These are phyloP conservation scores for Stercorarius parasiticus DNA, from an alignment of 2,113 vertebrate species.

Conservation along the genomic window DNA sequence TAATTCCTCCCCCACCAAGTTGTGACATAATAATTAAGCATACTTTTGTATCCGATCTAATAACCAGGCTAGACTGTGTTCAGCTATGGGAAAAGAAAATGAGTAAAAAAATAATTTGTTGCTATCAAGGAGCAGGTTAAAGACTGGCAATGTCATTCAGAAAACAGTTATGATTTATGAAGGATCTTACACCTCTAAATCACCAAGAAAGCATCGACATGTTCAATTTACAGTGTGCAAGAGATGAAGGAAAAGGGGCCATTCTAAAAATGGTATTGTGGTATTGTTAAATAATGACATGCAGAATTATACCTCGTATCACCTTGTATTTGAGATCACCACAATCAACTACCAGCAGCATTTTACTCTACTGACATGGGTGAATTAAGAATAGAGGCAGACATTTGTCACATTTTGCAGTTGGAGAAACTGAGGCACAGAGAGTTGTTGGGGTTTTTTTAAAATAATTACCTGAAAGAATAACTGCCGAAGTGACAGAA, in stretches of 20 bases:
- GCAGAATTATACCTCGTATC: neutral
- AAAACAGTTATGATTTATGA: neutral
- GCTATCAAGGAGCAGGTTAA: neutral
- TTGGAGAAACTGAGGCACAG: neutral
- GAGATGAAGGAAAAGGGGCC: neutral
- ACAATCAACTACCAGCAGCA: neutral
- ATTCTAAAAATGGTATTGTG: neutral
- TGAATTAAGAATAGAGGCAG: neutral
- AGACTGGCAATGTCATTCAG: neutral
- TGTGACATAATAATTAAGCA: neutral
- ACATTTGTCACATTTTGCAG: neutral
- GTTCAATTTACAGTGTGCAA: neutral
- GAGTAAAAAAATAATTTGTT: neutral
- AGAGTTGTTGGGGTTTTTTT: fast-evolving
- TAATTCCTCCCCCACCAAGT: fast-evolving
- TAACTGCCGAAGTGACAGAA: neutral
- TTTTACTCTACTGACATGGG: neutral
- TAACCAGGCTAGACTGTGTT: neutral
- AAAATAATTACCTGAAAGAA: neutral
- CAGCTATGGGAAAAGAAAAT: neutral
- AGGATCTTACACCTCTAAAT: neutral
- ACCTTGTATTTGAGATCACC: neutral
- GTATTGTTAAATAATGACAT: neutral
- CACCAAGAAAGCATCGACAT: neutral
- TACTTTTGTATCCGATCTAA: neutral